Evolutionary conservation across 2,113 vertebrate species (phyloP), one percentile per base, ranked within the genome.

Genomic region (Neolamprologus cancellatus): DNA sequence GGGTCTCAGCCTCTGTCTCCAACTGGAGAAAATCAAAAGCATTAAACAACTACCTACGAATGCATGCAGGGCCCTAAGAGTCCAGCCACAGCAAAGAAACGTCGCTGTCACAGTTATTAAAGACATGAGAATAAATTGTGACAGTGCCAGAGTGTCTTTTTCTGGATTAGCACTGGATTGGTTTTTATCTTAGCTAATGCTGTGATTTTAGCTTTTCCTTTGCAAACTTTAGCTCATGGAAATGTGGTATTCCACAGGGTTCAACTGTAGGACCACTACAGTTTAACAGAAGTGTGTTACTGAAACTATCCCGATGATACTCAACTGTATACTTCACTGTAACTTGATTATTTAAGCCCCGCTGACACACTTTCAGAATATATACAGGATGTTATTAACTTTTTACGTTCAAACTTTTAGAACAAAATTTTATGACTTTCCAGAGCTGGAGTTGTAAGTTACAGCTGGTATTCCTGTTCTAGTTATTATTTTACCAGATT

Each of bases 1-100:
- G 23, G 2, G 74, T 84, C 6, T 91, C 83, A 3, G 61, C 88
- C 4, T 39, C 4, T 4, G 32, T 28, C 55, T 95, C 94, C 78
- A 74, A 86, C 96, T 96, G 88, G 41, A 15, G 36, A 83, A 12
- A 90, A 79, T 3, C 3, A 18, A 7, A 8, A 66, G 2, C 0
- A 83, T 55, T 66, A 48, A 50, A 66, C 28, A 14, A 44, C 11
- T 46, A 46, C 23, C 39, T 17, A 71, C 5, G 1, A 44, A 71
- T 17, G 66, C 64, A 69, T 41, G 5, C 12, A 25, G 20, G 66
- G 8, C 36, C 20, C 5, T 17, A 25, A 71, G 39, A 44, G 5
- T 28, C 39, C 20, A 44, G 66, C 20, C 36, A 46, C 14, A 46
- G 14, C 20, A 74, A 10, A 74, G 66, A 74, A 46, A 74, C 2